Evolutionary conservation across 2,888 invertebrate species (phyloP).

Genomic region (Geotrupes spiniger): DNA sequence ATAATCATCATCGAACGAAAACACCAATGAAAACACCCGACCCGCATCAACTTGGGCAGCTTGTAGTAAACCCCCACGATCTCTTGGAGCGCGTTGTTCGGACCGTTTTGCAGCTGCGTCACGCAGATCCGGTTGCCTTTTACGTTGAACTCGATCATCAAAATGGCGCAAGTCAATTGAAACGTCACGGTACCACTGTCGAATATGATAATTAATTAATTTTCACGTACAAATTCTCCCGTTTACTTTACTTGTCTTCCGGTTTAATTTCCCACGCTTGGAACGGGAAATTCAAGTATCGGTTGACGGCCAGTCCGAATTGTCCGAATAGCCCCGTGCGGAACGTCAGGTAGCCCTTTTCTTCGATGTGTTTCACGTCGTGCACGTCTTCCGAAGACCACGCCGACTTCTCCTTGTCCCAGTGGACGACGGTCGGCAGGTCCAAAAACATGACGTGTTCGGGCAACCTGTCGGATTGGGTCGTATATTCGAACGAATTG

Average conservation of each 20-base stretch:
- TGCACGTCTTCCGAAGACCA: slow-evolving; percentile 44
- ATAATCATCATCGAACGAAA: background rate
- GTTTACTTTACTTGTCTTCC: slow-evolving; percentile 59
- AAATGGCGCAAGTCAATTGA: slow-evolving; percentile 56
- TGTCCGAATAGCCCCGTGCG: slow-evolving; percentile 66
- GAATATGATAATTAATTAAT: no score
- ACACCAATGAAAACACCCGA: slow-evolving; percentile 37
- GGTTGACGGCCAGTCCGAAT: slow-evolving; percentile 70
- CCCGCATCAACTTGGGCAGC: slow-evolving; percentile 60
- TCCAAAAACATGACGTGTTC: slow-evolving; percentile 47
- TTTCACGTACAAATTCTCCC: no score
- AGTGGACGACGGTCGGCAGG: slow-evolving; percentile 43
- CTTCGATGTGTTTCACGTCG: slow-evolving; percentile 74
- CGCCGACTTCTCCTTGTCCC: slow-evolving; percentile 37
- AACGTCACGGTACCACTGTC: slow-evolving; percentile 57
- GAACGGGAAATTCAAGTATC: slow-evolving; percentile 78
- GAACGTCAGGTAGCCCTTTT: slow-evolving; percentile 75
- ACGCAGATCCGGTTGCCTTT: slow-evolving; percentile 49
- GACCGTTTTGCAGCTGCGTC: slow-evolving; percentile 58
- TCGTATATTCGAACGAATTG: no score
- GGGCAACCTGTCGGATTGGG: slow-evolving; percentile 29
- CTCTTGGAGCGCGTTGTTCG: slow-evolving; percentile 60
- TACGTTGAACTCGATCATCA: slow-evolving; percentile 57
- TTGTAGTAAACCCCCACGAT: slow-evolving; percentile 60
- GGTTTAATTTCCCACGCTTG: slow-evolving; percentile 82